These are phyloP conservation scores for Catocala fraxini DNA, from an alignment of 2,888 invertebrate genomes.

Conservation along the genomic window DNA sequence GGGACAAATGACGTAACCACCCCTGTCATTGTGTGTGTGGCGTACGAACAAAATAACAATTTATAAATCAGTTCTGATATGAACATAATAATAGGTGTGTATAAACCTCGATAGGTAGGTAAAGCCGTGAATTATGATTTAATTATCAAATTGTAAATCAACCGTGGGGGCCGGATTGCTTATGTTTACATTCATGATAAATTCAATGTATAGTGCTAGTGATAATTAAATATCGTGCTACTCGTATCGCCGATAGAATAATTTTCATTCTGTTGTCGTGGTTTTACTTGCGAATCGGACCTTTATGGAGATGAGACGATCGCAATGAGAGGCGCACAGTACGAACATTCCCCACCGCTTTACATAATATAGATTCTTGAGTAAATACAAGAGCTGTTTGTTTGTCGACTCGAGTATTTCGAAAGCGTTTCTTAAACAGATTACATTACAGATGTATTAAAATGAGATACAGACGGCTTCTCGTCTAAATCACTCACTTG, in stretches of 20 bases:
- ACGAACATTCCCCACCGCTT: constrained; percentile 33
- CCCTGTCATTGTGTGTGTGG: too few species aligned
- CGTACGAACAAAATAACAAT: too few species aligned
- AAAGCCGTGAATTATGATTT: too few species aligned
- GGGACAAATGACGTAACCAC: too few species aligned
- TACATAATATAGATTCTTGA: constrained; percentile 40
- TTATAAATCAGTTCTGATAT: too few species aligned
- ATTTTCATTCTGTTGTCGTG: constrained; percentile 13
- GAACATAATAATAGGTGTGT: too few species aligned
- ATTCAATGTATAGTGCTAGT: not conserved
- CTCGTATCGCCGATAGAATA: constrained; percentile 1
- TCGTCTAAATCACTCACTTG: constrained; percentile 8
- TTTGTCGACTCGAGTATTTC: constrained; percentile 25
- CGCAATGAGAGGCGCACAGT: constrained; percentile 35
- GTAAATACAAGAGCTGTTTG: constrained; percentile 29
- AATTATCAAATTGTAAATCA: too few species aligned
- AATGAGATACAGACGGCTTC: constrained; percentile 11
- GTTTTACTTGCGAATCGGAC: constrained; percentile 14
- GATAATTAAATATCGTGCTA: not conserved
- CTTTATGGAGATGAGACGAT: constrained; percentile 39
- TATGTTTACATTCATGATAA: not conserved
- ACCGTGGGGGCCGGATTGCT: too few species aligned
- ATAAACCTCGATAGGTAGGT: too few species aligned
- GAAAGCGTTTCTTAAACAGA: constrained; percentile 15
- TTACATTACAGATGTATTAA: constrained; percentile 15